Base-by-base conservation (phyloP, 1,140 invertebrate species). In the Nebria ingens region DNA sequence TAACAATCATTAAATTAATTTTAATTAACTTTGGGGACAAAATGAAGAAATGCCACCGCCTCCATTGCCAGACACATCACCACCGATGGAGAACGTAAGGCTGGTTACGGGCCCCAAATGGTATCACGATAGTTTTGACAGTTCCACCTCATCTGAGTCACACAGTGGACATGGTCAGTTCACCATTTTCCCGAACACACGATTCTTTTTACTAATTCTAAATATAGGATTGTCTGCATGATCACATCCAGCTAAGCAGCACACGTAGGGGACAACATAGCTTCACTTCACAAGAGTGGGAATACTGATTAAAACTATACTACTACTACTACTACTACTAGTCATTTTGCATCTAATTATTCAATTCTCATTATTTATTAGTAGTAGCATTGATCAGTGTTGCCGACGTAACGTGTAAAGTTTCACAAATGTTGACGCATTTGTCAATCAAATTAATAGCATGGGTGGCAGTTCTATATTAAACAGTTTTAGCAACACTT, bases 41-140 rank as follows among this genome's bases (percentile, higher is more conserved):
- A 34, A 34, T 34, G n/a, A 6, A 34, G 25, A 34, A 34, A n/a
- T 34, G n/a, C 40, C 4, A 17, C 15, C 40, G 15, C 40, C 40
- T 6, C 40, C 40, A 17, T 45, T 45, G 17, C 40, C 40, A 45
- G 40, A 45, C 15, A 11, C 9, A 12, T 9, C 40, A 17, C 40
- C 40, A 3, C 40, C 40, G 9, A 9, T 45, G 9, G 40, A 45
- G 3, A 45, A 45, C 40, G 17, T 12, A 9, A 9, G 40, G 9
- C 9, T 11, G 6, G 6, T 17, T 9, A 4, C 40, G 9, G 40
- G 40, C 9, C 40, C 40, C 6, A 45, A 45, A 45, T 45, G 40
- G 40, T 45, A 45, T 17, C 40, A 45, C 17, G 40, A 45, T 12
- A 45, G 40, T 45, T 45, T 45, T 45, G 40, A 45, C 6, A 45